A percentile compares a stretch with the other conserved stretches of the same genome.
Conservation (phyloP, 2,113 vertebrate genomes). For the Numida meleagris region DNA sequence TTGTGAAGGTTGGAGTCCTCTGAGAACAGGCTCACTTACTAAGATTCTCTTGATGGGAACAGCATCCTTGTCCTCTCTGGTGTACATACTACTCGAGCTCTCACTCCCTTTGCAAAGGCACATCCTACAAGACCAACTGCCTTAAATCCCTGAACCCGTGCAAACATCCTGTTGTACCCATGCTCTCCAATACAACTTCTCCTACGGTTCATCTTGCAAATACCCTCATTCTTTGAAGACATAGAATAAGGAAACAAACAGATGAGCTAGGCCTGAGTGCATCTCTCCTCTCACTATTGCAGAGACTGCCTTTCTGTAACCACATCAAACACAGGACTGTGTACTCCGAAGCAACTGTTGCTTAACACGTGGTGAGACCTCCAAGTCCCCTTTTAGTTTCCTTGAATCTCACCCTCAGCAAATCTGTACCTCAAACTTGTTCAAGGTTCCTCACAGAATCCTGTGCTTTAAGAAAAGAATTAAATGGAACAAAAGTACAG, state of each 20-base stretch:
- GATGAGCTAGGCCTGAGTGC: not conserved
- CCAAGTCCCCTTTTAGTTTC: not conserved
- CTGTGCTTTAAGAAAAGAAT: not conserved
- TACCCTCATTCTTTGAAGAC: slow-evolving; percentile 4
- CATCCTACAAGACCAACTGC: not conserved
- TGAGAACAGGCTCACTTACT: not conserved
- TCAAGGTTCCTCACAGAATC: not conserved
- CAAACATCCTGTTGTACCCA: not conserved
- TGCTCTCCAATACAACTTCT: not conserved
- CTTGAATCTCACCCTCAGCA: not conserved
- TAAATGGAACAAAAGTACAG: not conserved
- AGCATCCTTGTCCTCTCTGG: not conserved
- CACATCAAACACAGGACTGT: slow-evolving; percentile 25
- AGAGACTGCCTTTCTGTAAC: not conserved
- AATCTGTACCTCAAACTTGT: not conserved
- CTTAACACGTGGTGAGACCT: not conserved
- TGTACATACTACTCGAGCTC: not conserved
- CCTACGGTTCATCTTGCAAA: not conserved
- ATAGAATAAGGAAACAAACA: not conserved
- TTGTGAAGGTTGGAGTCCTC: not conserved
- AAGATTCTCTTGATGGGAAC: not conserved
- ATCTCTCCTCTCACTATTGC: not conserved
- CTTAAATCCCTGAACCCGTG: not conserved
- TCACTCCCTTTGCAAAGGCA: not conserved
- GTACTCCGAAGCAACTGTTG: not conserved